phyloP scores from a whole-genome alignment of 2,113 vertebrate species.

The Phycodurus eques region DNA sequence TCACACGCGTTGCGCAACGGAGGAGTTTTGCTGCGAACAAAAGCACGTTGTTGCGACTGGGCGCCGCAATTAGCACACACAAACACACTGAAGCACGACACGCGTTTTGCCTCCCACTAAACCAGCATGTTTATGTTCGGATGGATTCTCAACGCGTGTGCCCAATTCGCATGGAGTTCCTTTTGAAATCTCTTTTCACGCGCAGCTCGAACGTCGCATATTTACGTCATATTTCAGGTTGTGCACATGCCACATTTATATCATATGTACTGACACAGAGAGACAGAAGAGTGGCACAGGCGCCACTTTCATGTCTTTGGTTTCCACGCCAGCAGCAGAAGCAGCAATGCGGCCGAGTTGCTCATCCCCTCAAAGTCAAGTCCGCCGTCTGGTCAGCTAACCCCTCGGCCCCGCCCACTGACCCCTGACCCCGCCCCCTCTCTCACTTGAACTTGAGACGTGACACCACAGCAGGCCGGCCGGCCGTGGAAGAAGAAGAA shows the following conservation, averaged over 20 bases:
- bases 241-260: no score
- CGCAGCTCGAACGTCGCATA: not conserved
- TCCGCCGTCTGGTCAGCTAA: constrained; percentile 65
- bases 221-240: not conserved
- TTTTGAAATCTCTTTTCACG: not conserved
- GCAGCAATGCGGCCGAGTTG: constrained; percentile 54
- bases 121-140: not conserved
- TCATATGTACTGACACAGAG: no score
- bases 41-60: constrained; percentile 40
- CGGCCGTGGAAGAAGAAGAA: constrained; percentile 60
- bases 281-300: not conserved
- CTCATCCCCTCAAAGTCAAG: constrained; percentile 70
- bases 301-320: constrained; percentile 28
- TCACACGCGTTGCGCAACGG: constrained; percentile 44
- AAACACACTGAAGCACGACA: constrained; percentile 33
- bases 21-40: constrained; percentile 41
- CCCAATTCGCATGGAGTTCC: not conserved
- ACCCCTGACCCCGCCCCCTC: constrained; percentile 48
- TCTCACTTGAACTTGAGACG: constrained; percentile 78
- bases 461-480: constrained; percentile 68
- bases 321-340: constrained; percentile 22
- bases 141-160: not conserved
- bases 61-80: constrained; percentile 22
- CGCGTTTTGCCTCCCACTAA: no score
- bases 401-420: constrained; percentile 58